Percentiles rank a stretch among this genome's conserved stretches.
Evolutionary conservation across 1,140 invertebrate species (phyloP).

Genomic region (Trachelipus rathkii): DNA sequence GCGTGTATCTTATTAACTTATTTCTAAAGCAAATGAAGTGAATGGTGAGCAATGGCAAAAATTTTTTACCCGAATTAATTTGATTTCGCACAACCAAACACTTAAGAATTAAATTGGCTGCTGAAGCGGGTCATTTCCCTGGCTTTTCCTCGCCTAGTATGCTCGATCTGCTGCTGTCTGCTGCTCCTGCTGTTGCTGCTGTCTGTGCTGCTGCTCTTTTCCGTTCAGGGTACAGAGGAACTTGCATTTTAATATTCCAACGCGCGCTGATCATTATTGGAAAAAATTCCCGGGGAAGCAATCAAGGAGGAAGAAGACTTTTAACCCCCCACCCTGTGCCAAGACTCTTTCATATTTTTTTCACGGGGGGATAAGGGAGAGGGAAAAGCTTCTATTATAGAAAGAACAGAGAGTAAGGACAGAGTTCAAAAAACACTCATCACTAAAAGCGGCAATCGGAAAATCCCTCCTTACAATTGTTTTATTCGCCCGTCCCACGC

Average conservation of each 20-base stretch:
- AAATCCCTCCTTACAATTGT: no score
- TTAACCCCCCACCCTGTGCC: no score
- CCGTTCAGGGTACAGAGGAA: background rate
- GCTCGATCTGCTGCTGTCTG: no score
- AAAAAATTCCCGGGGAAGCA: conserved; percentile 7
- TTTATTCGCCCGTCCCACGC: no score
- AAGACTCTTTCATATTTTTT: conserved; percentile 20
- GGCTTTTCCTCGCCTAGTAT: no score
- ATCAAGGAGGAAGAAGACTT: conserved; percentile 1
- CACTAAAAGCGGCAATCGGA: no score
- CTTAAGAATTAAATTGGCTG: background rate
- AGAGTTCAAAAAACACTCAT: no score
- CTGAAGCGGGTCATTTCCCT: background rate
- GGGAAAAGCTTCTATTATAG: no score
- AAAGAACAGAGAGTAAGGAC: no score
- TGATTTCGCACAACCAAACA: conserved; percentile 6
- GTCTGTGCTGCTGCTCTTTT: background rate
- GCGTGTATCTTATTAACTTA: no score
- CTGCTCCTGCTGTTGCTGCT: background rate
- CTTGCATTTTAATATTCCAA: conserved; percentile 8
- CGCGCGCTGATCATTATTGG: conserved; percentile 1
- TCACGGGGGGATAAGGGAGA: no score
- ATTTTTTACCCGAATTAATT: background rate
- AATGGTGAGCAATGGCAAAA: background rate
- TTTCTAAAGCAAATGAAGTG: background rate